Percentiles rank a stretch among this genome's conserved stretches.
These are phyloP conservation scores for Anneissia japonica DNA, from an alignment of 35 echinoderm and acorn worm species.

Conservation along the genomic window DNA sequence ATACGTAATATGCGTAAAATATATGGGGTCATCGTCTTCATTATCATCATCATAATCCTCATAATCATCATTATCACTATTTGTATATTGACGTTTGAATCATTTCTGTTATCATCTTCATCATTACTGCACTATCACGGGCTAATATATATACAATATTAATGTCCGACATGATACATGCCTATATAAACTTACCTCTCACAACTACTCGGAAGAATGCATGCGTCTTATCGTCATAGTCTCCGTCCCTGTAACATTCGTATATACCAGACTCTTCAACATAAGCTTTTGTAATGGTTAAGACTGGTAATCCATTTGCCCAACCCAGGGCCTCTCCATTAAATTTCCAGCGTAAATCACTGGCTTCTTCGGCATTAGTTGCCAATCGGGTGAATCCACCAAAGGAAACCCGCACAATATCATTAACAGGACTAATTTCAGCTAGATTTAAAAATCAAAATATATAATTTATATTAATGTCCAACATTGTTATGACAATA, in stretches of 20 bases:
- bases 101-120: too few species aligned
- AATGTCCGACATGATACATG: too few species aligned
- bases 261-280: neutral
- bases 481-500: too few species aligned
- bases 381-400: neutral
- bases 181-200: neutral
- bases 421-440: neutral
- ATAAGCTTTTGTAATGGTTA: neutral
- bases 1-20: too few species aligned
- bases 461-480: too few species aligned
- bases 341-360: neutral
- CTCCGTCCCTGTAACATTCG: neutral
- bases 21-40: too few species aligned
- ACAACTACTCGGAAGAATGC: neutral
- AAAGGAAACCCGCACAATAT: neutral
- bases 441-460: too few species aligned
- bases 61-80: too few species aligned
- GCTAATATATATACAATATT: too few species aligned
- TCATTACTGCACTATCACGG: too few species aligned
- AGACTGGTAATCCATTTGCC: neutral
- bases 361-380: neutral
- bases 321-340: neutral
- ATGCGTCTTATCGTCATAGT: neutral
- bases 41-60: too few species aligned
- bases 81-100: too few species aligned